Percentiles rank a stretch among this genome's conserved stretches.
Evolutionary conservation across 2,113 vertebrate genomes (phyloP).

Genomic region (Microcebus tavaratra): DNA sequence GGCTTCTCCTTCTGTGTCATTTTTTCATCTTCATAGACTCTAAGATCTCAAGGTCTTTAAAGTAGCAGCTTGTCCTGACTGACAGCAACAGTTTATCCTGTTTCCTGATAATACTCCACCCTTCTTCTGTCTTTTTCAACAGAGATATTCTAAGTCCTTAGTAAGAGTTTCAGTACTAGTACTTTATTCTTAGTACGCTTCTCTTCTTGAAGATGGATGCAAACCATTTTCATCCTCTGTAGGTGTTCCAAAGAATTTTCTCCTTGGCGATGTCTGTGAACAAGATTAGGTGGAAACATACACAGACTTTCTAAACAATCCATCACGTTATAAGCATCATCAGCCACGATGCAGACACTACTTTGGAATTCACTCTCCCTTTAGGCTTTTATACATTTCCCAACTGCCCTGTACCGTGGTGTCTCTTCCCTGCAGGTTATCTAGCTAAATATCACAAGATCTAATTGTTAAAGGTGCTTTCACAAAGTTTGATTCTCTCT

Average conservation of each 20-base stretch:
- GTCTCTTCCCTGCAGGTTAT: not conserved
- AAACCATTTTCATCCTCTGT: not conserved
- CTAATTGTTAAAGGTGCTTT: not conserved
- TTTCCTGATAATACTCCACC: not conserved
- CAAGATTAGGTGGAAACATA: not conserved
- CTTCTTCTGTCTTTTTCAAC: not conserved
- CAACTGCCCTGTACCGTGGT: not conserved
- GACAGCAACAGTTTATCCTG: not conserved
- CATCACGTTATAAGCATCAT: accelerated
- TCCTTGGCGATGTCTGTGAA: not conserved
- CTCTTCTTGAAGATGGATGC: not conserved
- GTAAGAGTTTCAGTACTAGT: not conserved
- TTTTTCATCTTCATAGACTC: not conserved
- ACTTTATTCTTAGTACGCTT: not conserved
- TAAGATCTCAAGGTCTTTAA: not conserved
- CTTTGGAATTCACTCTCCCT: not conserved
- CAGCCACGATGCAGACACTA: accelerated
- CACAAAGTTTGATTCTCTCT: not conserved
- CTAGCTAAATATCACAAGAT: not conserved
- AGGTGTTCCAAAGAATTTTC: not conserved
- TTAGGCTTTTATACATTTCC: not conserved
- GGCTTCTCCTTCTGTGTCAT: not conserved
- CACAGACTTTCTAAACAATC: too few species aligned
- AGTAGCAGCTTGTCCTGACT: not conserved
- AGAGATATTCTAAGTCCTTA: not conserved